A percentile compares a stretch with the other conserved stretches of the same genome.
Conservation (phyloP, 1,140 invertebrate species). For the Achatina immaculata region DNA sequence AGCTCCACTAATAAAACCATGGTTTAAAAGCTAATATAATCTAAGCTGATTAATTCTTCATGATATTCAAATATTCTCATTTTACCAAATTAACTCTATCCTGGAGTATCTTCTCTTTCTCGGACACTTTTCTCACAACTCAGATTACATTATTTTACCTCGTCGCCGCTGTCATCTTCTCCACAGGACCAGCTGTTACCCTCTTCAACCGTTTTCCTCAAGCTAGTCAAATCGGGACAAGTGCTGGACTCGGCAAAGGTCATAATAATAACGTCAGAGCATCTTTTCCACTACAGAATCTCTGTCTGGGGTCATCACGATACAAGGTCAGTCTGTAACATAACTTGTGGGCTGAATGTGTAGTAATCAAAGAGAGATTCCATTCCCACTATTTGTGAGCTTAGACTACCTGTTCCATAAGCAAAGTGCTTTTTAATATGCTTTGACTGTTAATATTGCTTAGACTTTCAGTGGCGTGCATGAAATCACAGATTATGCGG, state of each 20-base stretch:
- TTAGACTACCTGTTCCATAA: not conserved
- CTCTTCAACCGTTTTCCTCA: not conserved
- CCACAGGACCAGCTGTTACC: not conserved
- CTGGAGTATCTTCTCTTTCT: not conserved
- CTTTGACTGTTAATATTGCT: not conserved
- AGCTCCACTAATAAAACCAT: too few relatives aligned
- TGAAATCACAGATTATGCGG: not conserved
- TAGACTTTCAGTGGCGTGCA: not conserved
- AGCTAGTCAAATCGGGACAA: not conserved
- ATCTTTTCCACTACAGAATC: not conserved
- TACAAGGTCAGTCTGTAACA: not conserved
- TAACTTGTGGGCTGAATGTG: not conserved
- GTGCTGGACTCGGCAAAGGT: conserved; percentile 13
- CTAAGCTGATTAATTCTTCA: not conserved
- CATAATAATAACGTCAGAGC: not conserved
- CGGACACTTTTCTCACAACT: not conserved
- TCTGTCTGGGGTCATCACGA: conserved; percentile 8
- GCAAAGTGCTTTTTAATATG: too few relatives aligned
- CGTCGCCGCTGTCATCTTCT: not conserved
- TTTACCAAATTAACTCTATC: not conserved
- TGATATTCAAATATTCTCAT: not conserved
- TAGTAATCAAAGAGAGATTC: not conserved
- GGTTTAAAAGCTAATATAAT: not conserved
- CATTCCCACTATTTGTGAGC: not conserved
- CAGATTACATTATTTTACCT: not conserved